Percentiles rank a stretch among this genome's conserved stretches.
Conservation (phyloP, 2,888 invertebrate genomes). For the Chrysomela aeneicollis region DNA sequence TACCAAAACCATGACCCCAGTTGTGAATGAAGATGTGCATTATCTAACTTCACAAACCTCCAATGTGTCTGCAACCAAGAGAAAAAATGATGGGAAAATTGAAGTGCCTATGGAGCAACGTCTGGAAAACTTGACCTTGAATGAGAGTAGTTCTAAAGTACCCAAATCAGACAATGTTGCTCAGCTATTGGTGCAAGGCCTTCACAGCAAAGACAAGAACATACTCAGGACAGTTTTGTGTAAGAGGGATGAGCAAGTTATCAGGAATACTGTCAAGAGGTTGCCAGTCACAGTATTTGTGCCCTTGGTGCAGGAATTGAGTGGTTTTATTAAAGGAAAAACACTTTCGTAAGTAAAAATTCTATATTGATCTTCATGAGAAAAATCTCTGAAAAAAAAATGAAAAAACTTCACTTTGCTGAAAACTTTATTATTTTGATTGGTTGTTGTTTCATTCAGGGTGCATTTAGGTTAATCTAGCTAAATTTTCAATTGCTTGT, state of each 20-base stretch:
- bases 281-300: conserved; percentile 80
- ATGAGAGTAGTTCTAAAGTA: conserved; percentile 64
- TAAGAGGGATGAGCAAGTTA: conserved; percentile 71
- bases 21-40: conserved; percentile 62
- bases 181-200: conserved; percentile 81
- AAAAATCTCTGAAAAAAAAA: conserved; percentile 16
- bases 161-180: conserved; percentile 77
- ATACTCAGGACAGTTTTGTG: conserved; percentile 78
- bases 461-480: too few species aligned
- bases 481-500: too few species aligned
- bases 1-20: conserved; percentile 60
- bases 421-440: too few species aligned
- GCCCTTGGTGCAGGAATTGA: conserved; percentile 77
- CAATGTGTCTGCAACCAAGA: conserved; percentile 49
- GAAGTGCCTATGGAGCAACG: conserved; percentile 86
- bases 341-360: conserved; percentile 74
- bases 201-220: conserved; percentile 83
- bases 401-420: too few species aligned
- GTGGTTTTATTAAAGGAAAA: conserved; percentile 72
- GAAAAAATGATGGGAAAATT: conserved; percentile 54
- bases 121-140: conserved; percentile 79
- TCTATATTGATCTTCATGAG: too few species aligned
- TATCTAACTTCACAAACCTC: conserved; percentile 62
- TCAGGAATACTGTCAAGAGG: conserved; percentile 76
- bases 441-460: too few species aligned